Percentiles rank a stretch among this genome's conserved stretches.
Conservation (phyloP, 1,140 invertebrate genomes). For the Cylas formicarius region DNA sequence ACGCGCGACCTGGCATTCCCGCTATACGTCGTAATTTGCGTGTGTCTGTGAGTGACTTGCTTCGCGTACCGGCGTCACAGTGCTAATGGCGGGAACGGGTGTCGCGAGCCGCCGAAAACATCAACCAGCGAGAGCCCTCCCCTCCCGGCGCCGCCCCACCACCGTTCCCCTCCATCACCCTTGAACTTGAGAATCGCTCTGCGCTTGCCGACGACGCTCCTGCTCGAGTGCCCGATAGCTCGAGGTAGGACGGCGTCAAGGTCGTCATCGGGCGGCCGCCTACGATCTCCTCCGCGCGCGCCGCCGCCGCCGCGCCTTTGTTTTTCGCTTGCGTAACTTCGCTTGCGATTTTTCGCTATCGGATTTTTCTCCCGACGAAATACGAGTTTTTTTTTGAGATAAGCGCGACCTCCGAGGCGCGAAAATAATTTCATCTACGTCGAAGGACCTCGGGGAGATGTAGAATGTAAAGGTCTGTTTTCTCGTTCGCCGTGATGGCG, state of each 20-base stretch:
- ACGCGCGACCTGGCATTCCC: constrained; percentile 40
- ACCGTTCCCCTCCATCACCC: constrained; percentile 44
- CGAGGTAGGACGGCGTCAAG: constrained; percentile 31
- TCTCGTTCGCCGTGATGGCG: too few species aligned
- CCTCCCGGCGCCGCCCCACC: constrained; percentile 43
- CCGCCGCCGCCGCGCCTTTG: constrained; percentile 39
- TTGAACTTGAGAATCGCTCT: constrained; percentile 63
- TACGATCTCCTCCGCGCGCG: constrained; percentile 16
- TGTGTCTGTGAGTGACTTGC: constrained; percentile 28
- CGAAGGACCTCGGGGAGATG: too few species aligned
- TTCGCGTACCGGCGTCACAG: constrained; percentile 10
- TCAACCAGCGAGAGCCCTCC: constrained; percentile 35
- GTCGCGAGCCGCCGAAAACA: constrained; percentile 42
- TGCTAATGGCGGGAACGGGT: constrained; percentile 47
- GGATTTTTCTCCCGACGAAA: too few species aligned
- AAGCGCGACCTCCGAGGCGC: too few species aligned
- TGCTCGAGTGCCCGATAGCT: constrained; percentile 19
- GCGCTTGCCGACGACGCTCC: constrained; percentile 30
- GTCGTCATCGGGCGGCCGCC: constrained; percentile 27
- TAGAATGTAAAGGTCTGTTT: too few species aligned
- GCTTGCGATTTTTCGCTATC: too few species aligned
- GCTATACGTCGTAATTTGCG: constrained; percentile 10
- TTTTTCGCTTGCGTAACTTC: constrained; percentile 41
- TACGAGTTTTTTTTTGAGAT: too few species aligned
- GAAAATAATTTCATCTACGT: too few species aligned